Evolutionary conservation across 2,113 vertebrate genomes (phyloP), one percentile per base, ranked within the genome.

Genomic region (Mionectes macconnelli): DNA sequence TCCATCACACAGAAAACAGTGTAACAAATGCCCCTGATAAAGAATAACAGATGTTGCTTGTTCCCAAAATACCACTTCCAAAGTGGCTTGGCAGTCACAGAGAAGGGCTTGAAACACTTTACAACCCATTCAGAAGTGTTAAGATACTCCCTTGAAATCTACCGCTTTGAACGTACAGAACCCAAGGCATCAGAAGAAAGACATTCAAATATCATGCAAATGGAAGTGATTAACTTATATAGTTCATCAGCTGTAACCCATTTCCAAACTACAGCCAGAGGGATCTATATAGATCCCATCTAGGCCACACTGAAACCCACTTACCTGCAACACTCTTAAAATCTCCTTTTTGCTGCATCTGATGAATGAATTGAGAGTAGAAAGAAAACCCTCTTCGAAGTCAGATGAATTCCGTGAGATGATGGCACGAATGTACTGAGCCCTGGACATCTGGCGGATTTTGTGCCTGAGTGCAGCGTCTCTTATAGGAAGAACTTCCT

Each of bases 311-410:
- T 86, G 66, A 81, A 60, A 78, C 35, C 16, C 60, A 96, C 98
- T 98, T 98, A 99, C 99, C 99, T 99, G 99, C 95, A 99, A 98
- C 98, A 98, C 99, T 97, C 98, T 99, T 98, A 99, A 99, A 96
- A 99, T 99, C 95, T 99, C 98, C 97, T 99, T 98, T 97, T 99
- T 99, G 97, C 99, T 99, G 98, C 99, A 99, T 97, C 98, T 99
- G 98, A 99, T 99, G 97, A 99, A 99, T 90, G 99, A 99, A 11
- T 98, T 98, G 88, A 99, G 99, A 10, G 99, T 99, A 96, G 99
- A 99, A 94, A 99, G 99, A 98, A 99, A 99, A 98, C 99, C 99
- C 92, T 98, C 99, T 97, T 99, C 99, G 97, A 99, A 99, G 94
- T 99, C 98, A 2, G 99, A 99, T 6, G 99, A 98, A 1, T 99